Base-by-base conservation (phyloP, 2,113 vertebrate genomes). In the Martes martes region DNA sequence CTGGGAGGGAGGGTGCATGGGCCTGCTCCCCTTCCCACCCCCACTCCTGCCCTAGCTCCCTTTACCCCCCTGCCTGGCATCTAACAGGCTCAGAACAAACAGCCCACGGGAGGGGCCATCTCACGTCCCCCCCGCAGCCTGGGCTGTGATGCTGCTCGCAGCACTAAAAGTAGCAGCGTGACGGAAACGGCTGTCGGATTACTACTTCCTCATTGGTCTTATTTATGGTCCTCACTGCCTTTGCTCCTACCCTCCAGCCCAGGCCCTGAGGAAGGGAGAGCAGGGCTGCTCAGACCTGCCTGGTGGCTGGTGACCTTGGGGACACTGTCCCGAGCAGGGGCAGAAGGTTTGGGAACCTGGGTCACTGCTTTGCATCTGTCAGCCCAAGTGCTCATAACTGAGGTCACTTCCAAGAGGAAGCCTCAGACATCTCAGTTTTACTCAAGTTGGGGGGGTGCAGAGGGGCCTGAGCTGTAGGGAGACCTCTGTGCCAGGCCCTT, bases 81-180 rank as follows among this genome's bases (percentile, higher is more conserved):
- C 87, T 84, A 92, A 91, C 45, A 82, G 88, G 63, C 91, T 89
- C 85, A 93, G 86, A 33, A 57, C 61, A 89, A 83, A 36, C 1
- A 0, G 59, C 85, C 73, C 52, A 7, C 0, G 0, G 26, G 50
- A 90, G 84, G 61, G 87, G 69, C 79, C 28, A 4, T 6, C 71
- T 61, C 42, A 1, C 45, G 14, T 52, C 82, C 21, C 61, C 61
- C 23, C 13, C 21, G 2, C 57, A 57, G 80, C 79, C 92, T 78
- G 19, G 5, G 45, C 71, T 4, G n/a, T 21, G 89, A 81, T 6
- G 0, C 50, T 57, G 57, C 23, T 11, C 23, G 83, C 2, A 2
- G 69, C 88, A 81, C 69, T 96, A 50, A 96, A 93, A 83, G 97
- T 61, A 67, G 45, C 71, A 94, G 95, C 45, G 2, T 93, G 93